These are phyloP conservation scores for Eclectus roratus DNA, from an alignment of 2,113 vertebrate species.

Conservation along the genomic window DNA sequence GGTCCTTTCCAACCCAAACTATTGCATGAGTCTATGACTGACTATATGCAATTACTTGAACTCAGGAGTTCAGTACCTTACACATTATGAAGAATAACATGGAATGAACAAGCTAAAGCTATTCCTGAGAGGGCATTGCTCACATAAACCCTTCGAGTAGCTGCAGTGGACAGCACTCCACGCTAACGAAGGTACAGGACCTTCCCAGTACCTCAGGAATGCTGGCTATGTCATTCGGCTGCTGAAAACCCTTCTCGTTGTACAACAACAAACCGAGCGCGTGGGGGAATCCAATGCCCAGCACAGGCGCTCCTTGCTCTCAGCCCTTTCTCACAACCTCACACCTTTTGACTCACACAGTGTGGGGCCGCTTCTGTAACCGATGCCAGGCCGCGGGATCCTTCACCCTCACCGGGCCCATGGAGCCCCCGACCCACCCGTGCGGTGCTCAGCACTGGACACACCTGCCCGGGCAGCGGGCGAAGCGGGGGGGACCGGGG, in stretches of 20 bases:
- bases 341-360: fast-evolving
- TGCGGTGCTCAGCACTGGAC: fast-evolving
- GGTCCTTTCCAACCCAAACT: not conserved
- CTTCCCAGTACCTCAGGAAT: not conserved
- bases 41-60: not conserved
- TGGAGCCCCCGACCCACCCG: fast-evolving
- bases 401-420: fast-evolving
- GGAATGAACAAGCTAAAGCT: not conserved
- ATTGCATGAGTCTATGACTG: too few species aligned
- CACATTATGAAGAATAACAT: not conserved
- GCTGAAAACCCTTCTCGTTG: not conserved
- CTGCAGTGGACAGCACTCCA: not conserved
- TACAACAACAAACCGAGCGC: not conserved
- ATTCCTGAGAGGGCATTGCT: not conserved
- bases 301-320: not conserved
- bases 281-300: not conserved
- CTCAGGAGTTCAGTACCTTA: not conserved
- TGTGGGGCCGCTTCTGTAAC: fast-evolving
- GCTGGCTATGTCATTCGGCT: not conserved
- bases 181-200: not conserved
- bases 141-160: not conserved
- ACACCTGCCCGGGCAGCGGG: not conserved
- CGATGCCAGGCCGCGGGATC: fast-evolving
- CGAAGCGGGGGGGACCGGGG: fast-evolving
- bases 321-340: fast-evolving